phyloP scores from a whole-genome alignment of 1,140 invertebrate genomes.

The Drosophila burlai region DNA sequence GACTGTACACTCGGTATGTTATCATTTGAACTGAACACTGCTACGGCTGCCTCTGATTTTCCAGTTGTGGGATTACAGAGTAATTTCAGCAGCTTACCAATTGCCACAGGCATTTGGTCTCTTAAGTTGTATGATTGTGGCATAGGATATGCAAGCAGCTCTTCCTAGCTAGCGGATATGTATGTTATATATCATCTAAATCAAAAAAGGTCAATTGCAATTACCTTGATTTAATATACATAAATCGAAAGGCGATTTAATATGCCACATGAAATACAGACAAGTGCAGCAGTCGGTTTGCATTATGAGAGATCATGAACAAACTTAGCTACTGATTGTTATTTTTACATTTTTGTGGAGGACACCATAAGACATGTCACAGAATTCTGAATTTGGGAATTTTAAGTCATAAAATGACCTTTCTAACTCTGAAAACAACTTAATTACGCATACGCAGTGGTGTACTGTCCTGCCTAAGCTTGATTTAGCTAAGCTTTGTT shows the following conservation, averaged over 20 bases:
- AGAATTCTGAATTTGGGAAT: too few species aligned
- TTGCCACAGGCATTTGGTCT: background rate
- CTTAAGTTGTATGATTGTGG: conserved; percentile 1
- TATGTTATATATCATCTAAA: background rate
- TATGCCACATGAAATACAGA: background rate
- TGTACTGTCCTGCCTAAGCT: background rate
- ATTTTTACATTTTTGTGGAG: too few species aligned
- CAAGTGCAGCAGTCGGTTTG: too few species aligned
- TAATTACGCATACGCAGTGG: background rate
- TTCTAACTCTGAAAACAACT: too few species aligned
- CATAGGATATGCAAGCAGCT: background rate
- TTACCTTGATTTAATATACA: background rate
- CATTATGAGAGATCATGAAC: too few species aligned
- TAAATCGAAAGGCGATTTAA: background rate
- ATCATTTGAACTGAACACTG: conserved; percentile 19
- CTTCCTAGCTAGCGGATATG: background rate
- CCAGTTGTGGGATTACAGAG: conserved; percentile 19
- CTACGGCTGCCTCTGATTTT: conserved; percentile 26
- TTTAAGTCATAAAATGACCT: background rate
- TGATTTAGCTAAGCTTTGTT: background rate
- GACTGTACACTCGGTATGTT: background rate
- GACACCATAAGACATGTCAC: too few species aligned
- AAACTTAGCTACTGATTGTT: too few species aligned
- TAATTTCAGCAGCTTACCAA: conserved; percentile 23
- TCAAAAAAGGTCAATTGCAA: background rate